Base-by-base conservation (phyloP, 2,113 vertebrate species). In the Trematocara unimaculatum region DNA sequence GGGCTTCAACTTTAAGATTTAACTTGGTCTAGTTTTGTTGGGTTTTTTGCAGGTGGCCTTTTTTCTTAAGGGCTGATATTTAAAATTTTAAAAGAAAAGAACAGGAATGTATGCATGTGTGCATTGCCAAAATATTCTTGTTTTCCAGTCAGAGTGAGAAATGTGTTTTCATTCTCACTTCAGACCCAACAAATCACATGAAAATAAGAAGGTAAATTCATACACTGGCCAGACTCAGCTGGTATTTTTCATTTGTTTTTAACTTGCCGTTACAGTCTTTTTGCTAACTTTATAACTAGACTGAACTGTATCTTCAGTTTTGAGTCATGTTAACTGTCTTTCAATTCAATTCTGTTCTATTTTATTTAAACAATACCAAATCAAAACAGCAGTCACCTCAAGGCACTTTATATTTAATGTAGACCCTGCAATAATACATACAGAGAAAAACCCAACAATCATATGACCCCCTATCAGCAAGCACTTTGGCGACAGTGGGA, bases 201-300 rank as follows among this genome's bases (percentile, higher is more conserved):
- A 74, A 74, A 49, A 74, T 47, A 31, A 31, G 70, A 15, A 49
- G 67, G 67, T 49, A 31, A 74, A 49, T 49, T 29, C 70, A 49
- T 12, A 49, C 42, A 18, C 15, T 49, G 70, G 15, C 42, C 9
- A 74, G 15, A 74, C 45, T 74, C 42, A 31, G 23, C 13, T 0
- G 9, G 10, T 49, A 12, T 18, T 18, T 11, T 74, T 74, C 23
- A 47, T 47, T 12, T 74, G 42, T 31, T 31, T 74, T 74, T 49
- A 42, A 31, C 42, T 11, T 31, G 15, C 70, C 1, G 6, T 49
- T 31, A 49, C 14, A 29, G 15, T 17, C 15, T 49, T 17, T 74
- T 74, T 49, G 9, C 9, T 74, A 74, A 31, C 42, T 74, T 74
- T 31, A 74, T 74, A 74, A 74, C 0, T 0, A 49, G 70, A 17